Evolutionary conservation across 2,888 invertebrate species (phyloP).

Genomic region (Rotaria magnacalcarata): DNA sequence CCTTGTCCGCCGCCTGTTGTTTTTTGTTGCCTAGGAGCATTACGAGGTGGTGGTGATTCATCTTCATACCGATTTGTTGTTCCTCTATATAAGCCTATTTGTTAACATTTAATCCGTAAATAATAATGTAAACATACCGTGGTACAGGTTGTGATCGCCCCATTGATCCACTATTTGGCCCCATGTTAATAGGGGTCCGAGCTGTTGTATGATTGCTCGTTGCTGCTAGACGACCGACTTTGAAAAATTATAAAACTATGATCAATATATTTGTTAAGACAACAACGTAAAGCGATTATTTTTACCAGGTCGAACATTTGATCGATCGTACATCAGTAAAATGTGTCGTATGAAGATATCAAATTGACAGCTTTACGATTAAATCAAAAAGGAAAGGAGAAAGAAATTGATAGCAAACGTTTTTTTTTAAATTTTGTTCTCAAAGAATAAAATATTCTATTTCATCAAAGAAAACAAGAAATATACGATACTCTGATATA

Average conservation of each 20-base stretch:
- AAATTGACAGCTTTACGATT: not conserved
- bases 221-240: not conserved
- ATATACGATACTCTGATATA: not conserved
- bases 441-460: not conserved
- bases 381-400: not conserved
- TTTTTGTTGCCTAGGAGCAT: not conserved
- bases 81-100: not conserved
- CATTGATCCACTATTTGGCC: not conserved
- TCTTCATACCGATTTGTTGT: not conserved
- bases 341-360: not conserved
- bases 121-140: not conserved
- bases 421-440: not conserved
- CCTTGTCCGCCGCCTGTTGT: not conserved
- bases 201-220: not conserved
- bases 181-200: not conserved
- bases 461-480: not conserved
- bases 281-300: not conserved
- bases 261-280: not conserved
- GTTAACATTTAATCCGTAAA: not conserved
- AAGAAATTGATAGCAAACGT: not conserved
- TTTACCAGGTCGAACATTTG: constrained; percentile 16
- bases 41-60: constrained; percentile 24
- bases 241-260: not conserved
- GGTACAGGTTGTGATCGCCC: not conserved
- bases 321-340: not conserved